phyloP scores from a whole-genome alignment of 92 coral and sea anemone genomes.

The Porites divaricata region DNA sequence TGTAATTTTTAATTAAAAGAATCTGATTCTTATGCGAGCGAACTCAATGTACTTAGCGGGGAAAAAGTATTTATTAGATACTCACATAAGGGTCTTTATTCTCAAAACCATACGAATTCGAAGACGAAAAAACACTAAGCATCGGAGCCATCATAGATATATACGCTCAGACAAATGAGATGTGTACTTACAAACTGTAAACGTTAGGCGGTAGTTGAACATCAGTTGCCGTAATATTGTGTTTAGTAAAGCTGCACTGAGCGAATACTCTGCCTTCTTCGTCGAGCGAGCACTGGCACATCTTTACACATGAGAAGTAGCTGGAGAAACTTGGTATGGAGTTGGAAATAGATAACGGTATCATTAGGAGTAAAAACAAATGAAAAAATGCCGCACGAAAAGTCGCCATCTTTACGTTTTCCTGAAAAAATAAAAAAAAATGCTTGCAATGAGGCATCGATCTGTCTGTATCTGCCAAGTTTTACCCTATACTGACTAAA shows the following conservation, averaged over 20 bases:
- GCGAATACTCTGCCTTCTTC: conserved; percentile 3
- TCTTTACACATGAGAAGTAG: conserved; percentile 13
- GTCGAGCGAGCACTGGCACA: conserved; percentile 13
- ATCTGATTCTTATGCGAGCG: no score
- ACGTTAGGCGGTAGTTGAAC: conserved; percentile 36
- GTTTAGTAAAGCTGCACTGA: conserved; percentile 6
- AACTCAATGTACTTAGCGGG: no score
- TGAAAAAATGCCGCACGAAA: neutral
- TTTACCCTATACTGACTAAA: no score
- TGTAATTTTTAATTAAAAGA: no score
- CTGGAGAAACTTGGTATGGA: neutral
- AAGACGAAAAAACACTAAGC: no score
- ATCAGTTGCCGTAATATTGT: neutral
- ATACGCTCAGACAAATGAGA: neutral
- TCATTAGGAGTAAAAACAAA: neutral
- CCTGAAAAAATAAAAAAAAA: neutral
- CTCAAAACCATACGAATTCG: no score
- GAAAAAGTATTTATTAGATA: no score
- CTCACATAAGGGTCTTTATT: no score
- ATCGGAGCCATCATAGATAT: no score
- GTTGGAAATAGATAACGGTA: neutral
- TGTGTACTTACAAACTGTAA: conserved; percentile 30
- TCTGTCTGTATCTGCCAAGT: no score
- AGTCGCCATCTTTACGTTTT: neutral
- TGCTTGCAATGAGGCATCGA: neutral